Conservation (phyloP, 2,888 invertebrate genomes). For the Mycalesis mineus region DNA sequence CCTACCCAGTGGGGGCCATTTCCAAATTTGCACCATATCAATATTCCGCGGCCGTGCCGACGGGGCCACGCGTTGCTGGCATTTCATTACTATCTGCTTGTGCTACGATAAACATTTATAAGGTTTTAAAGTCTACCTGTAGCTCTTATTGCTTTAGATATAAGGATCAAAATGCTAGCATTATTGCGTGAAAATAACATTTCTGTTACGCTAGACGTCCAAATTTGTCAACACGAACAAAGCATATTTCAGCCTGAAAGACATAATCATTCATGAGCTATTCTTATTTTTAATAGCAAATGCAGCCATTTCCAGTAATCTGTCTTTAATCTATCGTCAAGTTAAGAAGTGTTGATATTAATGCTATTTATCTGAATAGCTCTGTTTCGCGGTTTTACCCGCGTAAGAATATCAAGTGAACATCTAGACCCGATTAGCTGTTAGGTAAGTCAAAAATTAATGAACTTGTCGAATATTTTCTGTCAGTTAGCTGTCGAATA, state of each 20-base stretch:
- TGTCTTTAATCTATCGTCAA: no score
- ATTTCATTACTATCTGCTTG: slow-evolving; percentile 64
- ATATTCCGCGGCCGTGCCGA: slow-evolving; percentile 57
- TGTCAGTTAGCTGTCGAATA: no score
- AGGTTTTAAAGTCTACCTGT: slow-evolving; percentile 17
- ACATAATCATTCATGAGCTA: slow-evolving; percentile 2
- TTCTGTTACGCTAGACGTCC: slow-evolving; percentile 10
- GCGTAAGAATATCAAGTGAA: no score
- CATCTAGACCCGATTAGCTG: no score
- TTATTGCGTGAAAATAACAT: not conserved
- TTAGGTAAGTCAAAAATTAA: no score
- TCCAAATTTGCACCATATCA: slow-evolving; percentile 47
- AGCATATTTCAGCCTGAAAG: slow-evolving; percentile 6
- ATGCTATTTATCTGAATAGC: no score
- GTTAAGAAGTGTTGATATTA: no score
- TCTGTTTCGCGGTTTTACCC: no score
- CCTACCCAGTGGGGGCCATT: slow-evolving; percentile 33
- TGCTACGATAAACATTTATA: slow-evolving; percentile 28
- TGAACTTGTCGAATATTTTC: no score
- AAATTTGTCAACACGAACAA: slow-evolving; percentile 11
- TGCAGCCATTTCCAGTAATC: no score
- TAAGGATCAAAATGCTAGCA: slow-evolving; percentile 8
- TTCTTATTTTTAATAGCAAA: not conserved
- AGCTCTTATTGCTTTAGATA: slow-evolving; percentile 10
- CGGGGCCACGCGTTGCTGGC: slow-evolving; percentile 50